A percentile compares a stretch with the other conserved stretches of the same genome.
These are phyloP conservation scores for Anser brachyrhynchus DNA, from an alignment of 2,113 vertebrate genomes.

Conservation along the genomic window DNA sequence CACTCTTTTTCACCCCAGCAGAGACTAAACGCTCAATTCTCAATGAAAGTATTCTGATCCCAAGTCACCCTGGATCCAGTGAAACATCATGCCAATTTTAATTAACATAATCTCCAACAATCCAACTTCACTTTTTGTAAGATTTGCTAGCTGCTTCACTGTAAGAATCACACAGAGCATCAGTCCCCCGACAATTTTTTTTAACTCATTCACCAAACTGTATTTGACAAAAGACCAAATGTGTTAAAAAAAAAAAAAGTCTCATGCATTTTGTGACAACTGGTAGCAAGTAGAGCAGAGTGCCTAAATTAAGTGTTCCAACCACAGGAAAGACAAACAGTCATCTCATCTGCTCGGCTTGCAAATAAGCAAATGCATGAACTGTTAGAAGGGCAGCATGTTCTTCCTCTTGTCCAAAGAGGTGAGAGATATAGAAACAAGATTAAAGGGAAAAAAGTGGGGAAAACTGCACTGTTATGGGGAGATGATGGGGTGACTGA, in stretches of 20 bases:
- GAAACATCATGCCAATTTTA: neutral
- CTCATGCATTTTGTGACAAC: neutral
- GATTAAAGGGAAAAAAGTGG: neutral
- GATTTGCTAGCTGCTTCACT: neutral
- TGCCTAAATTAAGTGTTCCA: neutral
- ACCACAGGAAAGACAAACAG: neutral
- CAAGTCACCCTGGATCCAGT: neutral
- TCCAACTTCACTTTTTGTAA: neutral
- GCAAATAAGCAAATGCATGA: neutral
- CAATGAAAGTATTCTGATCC: neutral
- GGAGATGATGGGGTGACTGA: neutral
- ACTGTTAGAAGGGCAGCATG: neutral
- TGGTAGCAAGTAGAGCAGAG: neutral
- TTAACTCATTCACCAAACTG: neutral
- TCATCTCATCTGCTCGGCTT: accelerated
- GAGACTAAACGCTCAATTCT: neutral
- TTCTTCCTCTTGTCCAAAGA: neutral
- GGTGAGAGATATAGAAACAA: neutral
- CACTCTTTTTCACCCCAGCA: neutral
- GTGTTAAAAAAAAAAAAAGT: accelerated
- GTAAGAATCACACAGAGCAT: neutral
- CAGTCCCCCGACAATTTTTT: neutral
- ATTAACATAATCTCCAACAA: neutral
- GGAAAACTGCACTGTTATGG: neutral
- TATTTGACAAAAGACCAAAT: neutral